These are phyloP conservation scores for Amphibalanus amphitrite DNA, from an alignment of 1,140 invertebrate species.

Conservation along the genomic window DNA sequence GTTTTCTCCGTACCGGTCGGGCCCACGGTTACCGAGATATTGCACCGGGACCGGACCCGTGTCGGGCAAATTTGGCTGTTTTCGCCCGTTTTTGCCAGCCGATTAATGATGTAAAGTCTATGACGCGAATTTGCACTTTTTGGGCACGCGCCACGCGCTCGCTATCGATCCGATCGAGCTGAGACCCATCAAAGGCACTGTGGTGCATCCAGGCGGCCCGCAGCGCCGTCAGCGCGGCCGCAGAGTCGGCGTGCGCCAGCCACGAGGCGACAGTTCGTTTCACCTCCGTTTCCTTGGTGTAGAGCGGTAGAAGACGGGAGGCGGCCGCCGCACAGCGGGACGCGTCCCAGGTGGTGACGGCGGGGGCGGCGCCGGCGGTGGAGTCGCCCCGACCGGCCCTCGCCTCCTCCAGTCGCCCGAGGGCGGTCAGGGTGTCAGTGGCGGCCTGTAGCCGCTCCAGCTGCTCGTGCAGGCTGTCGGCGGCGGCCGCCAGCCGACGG, in stretches of 20 bases:
- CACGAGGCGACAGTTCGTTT: not conserved
- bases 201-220: not conserved
- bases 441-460: not conserved
- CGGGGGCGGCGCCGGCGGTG: not conserved
- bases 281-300: not conserved
- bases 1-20: no score
- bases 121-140: no score
- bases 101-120: no score
- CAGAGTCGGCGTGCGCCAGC: not conserved
- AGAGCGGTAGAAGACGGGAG: not conserved
- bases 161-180: no score
- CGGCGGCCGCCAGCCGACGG: not conserved
- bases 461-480: not conserved
- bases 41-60: no score
- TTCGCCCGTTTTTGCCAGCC: no score
- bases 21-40: no score
- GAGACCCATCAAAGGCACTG: no score
- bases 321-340: not conserved
- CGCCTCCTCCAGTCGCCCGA: not conserved
- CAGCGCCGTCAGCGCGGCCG: not conserved
- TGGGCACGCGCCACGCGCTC: no score
- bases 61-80: no score
- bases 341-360: not conserved
- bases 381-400: not conserved
- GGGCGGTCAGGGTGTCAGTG: not conserved